These are phyloP conservation scores for Ochropleura plecta DNA, from an alignment of 2,888 invertebrate genomes.

Conservation along the genomic window DNA sequence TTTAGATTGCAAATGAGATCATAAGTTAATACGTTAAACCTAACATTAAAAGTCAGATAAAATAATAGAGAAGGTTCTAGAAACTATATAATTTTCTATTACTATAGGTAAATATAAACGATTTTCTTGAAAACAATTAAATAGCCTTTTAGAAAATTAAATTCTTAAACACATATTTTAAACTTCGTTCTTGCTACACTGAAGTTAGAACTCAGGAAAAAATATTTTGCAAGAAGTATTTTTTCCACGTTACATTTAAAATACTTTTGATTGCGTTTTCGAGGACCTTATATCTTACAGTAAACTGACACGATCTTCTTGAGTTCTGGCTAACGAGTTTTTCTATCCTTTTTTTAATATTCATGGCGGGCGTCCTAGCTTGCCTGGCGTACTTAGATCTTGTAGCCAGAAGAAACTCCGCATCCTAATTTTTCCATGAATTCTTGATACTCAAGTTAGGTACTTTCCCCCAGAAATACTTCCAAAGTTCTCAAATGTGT, in stretches of 20 bases:
- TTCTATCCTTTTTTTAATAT: constrained; percentile 53
- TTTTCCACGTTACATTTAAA: no score
- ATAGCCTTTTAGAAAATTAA: neutral
- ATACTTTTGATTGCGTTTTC: constrained; percentile 15
- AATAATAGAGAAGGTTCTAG: neutral
- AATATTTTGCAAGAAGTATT: no score
- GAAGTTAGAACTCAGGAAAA: neutral
- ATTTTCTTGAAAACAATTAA: neutral
- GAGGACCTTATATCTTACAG: constrained; percentile 9
- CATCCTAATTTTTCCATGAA: constrained; percentile 39
- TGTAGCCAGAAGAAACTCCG: constrained; percentile 16
- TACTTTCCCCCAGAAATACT: constrained; percentile 15
- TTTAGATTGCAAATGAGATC: constrained; percentile 1
- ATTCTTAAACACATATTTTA: neutral
- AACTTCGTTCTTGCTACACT: neutral
- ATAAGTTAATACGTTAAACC: neutral
- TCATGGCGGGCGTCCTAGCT: constrained; percentile 38
- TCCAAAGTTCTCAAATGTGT: constrained; percentile 17
- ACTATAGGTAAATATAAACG: neutral
- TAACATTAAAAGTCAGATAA: neutral
- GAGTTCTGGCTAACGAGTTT: constrained; percentile 62
- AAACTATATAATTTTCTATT: no score
- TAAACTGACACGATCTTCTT: constrained; percentile 52
- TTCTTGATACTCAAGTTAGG: constrained; percentile 22
- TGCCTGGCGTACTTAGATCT: constrained; percentile 27